Evolutionary conservation across 1,140 invertebrate species (phyloP).

Genomic region (Drosophila sproati): DNA sequence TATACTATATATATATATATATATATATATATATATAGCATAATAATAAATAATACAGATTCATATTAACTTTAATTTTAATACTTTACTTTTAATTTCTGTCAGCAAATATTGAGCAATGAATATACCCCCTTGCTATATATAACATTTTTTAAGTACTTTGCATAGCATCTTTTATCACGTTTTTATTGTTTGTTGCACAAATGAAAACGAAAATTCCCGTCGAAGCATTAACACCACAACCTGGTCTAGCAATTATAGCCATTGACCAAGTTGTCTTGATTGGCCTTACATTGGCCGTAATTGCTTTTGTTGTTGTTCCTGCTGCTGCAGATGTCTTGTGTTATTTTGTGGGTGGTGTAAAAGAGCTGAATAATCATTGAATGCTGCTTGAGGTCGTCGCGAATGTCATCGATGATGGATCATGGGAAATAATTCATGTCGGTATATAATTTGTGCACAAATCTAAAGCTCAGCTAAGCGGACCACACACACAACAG

Average conservation of each 20-base stretch:
- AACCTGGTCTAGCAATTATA: constrained; percentile 56
- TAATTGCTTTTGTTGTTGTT: constrained; percentile 37
- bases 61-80: too few relatives aligned
- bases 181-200: constrained; percentile 78
- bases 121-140: constrained; percentile 17
- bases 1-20: neutral
- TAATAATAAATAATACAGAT: neutral
- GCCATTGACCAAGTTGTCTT: constrained; percentile 77
- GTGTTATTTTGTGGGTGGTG: constrained; percentile 68
- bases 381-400: constrained; percentile 68
- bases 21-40: neutral
- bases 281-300: constrained; percentile 73
- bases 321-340: constrained; percentile 62
- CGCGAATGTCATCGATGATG: constrained; percentile 58
- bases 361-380: constrained; percentile 67
- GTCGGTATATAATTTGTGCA: constrained; percentile 35
- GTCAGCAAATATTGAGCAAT: neutral
- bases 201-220: constrained; percentile 70
- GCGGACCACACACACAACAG: constrained; percentile 59
- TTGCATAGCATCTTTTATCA: constrained; percentile 81
- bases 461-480: constrained; percentile 36
- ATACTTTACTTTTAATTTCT: neutral
- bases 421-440: constrained; percentile 70
- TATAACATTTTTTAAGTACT: constrained; percentile 49
- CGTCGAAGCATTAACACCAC: constrained; percentile 67